Conservation (phyloP, 2,113 vertebrate genomes). For the Ameiurus melas region DNA sequence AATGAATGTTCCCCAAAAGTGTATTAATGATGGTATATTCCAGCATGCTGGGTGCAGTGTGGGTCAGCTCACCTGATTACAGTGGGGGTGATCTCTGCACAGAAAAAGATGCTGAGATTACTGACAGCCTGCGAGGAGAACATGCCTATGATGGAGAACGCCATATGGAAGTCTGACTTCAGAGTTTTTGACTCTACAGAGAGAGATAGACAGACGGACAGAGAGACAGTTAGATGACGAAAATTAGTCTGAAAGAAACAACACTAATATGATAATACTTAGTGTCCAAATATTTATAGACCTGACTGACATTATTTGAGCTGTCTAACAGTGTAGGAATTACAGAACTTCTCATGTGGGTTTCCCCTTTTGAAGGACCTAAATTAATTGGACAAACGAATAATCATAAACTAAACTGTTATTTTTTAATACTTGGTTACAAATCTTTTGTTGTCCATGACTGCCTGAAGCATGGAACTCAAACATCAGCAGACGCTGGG, state of each 20-base stretch:
- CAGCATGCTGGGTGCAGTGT: not conserved
- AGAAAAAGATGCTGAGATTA: constrained; percentile 97
- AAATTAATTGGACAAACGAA: not conserved
- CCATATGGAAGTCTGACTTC: constrained; percentile 88
- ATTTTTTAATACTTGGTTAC: no score
- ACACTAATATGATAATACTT: not conserved
- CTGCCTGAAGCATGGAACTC: not conserved
- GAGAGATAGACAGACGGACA: constrained; percentile 11
- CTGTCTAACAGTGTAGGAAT: not conserved
- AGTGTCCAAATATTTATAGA: no score
- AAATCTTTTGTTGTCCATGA: not conserved
- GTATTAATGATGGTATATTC: not conserved
- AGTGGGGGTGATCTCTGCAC: constrained; percentile 95
- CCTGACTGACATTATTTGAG: no score
- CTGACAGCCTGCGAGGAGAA: constrained; percentile 95
- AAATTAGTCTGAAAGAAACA: not conserved
- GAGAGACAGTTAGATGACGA: not conserved
- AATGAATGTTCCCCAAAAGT: no score
- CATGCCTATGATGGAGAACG: constrained; percentile 97
- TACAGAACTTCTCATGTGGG: not conserved
- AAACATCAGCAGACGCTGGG: not conserved
- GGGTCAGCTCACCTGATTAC: constrained; percentile 86
- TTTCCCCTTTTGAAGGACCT: not conserved
- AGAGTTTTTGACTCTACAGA: constrained; percentile 81
- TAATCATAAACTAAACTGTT: not conserved